Percentiles rank a stretch among this genome's conserved stretches.
These are phyloP conservation scores for Rissa tridactyla DNA, from an alignment of 2,113 vertebrate species.

Conservation along the genomic window DNA sequence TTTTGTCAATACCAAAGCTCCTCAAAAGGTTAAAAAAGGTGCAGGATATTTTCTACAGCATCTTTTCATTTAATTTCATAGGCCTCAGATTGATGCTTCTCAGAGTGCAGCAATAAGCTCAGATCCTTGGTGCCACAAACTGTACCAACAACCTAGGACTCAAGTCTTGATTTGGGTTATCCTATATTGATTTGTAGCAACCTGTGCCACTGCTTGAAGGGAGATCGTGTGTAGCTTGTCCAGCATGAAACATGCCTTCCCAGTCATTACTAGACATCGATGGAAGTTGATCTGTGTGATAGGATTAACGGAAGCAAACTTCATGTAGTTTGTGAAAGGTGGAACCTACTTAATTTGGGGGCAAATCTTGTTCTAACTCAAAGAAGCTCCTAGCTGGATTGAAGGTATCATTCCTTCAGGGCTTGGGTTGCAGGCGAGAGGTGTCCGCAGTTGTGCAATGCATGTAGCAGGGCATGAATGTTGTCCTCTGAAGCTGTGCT, in stretches of 20 bases:
- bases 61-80: not conserved
- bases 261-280: not conserved
- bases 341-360: not conserved
- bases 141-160: not conserved
- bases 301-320: not conserved
- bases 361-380: not conserved
- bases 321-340: not conserved
- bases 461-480: fast-evolving
- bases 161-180: not conserved
- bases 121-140: not conserved
- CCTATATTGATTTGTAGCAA: not conserved
- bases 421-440: not conserved
- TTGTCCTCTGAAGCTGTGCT: not conserved
- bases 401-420: not conserved
- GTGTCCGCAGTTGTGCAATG: not conserved
- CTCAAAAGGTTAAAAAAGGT: not conserved
- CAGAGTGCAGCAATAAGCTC: not conserved
- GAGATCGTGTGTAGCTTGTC: not conserved
- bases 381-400: not conserved
- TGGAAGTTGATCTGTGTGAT: not conserved
- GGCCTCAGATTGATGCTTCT: not conserved
- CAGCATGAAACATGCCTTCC: not conserved
- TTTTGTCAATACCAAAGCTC: not conserved
- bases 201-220: not conserved
- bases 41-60: not conserved